These are phyloP conservation scores for Thinocorus orbignyianus DNA, from an alignment of 2,113 vertebrate species.

Conservation along the genomic window DNA sequence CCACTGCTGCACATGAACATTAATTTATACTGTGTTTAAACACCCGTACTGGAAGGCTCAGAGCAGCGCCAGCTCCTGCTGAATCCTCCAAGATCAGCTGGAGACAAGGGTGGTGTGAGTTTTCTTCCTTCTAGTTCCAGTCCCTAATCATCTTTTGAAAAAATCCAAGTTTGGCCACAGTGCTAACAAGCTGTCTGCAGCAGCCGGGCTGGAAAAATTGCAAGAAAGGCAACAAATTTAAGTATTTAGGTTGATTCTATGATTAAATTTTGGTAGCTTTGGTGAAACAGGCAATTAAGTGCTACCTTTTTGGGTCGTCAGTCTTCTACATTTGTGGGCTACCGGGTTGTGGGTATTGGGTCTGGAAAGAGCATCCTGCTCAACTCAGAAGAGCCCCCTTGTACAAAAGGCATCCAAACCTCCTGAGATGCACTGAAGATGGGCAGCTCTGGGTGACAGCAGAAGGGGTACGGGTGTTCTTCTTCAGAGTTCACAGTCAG, in stretches of 20 bases:
- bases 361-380: not conserved
- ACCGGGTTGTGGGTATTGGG: not conserved
- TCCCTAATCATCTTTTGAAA: not conserved
- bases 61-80: constrained; percentile 32
- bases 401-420: not conserved
- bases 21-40: not conserved
- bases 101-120: not conserved
- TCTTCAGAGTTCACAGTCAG: not conserved
- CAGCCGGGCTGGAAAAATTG: not conserved
- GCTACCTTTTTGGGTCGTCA: not conserved
- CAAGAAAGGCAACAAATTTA: not conserved
- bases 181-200: not conserved
- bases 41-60: not conserved
- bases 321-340: accelerated
- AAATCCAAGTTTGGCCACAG: not conserved
- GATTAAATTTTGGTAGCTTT: not conserved
- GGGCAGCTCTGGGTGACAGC: not conserved
- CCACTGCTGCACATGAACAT: not conserved
- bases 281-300: not conserved
- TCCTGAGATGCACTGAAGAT: not conserved
- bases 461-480: not conserved
- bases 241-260: not conserved
- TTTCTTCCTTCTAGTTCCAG: not conserved
- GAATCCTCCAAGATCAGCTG: not conserved
- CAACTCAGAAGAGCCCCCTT: not conserved